Conservation (phyloP, 2,797 vertebrate species). For the Pyrocephalus nanus region DNA sequence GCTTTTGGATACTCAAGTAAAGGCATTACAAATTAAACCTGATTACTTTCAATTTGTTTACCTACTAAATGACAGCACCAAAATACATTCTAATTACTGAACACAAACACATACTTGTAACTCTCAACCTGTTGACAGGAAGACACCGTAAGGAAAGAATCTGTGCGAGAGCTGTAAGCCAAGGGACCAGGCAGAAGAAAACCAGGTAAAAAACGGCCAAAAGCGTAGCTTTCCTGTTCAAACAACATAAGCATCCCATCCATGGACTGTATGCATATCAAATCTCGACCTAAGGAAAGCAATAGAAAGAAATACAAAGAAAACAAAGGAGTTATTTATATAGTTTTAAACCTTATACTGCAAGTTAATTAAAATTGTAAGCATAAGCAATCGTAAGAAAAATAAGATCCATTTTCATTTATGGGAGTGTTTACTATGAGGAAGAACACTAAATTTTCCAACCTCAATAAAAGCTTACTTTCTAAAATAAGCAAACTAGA, state of each 20-base stretch:
- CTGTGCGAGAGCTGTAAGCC: slow-evolving; percentile 88
- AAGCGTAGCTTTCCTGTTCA: slow-evolving; percentile 96
- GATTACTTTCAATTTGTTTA: not conserved
- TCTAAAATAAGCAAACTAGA: not conserved
- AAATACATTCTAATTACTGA: not conserved
- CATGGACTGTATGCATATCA: slow-evolving; percentile 96
- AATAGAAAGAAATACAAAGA: not conserved
- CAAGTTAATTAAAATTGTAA: not conserved
- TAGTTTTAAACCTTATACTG: not conserved
- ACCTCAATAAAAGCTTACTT: not conserved
- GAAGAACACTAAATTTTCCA: not conserved
- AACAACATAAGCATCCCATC: slow-evolving; percentile 98
- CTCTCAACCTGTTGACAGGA: slow-evolving; percentile 91
- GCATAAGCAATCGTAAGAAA: not conserved
- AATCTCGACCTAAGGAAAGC: slow-evolving; percentile 85
- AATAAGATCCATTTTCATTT: not conserved
- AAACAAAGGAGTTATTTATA: not conserved
- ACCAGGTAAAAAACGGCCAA: slow-evolving; percentile 92
- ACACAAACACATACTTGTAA: slow-evolving; percentile 85
- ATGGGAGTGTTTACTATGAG: not conserved
- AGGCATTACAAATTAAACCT: not conserved
- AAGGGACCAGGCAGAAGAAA: slow-evolving; percentile 92
- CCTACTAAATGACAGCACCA: not conserved
- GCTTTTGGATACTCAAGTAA: not conserved
- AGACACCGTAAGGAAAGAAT: slow-evolving; percentile 93